Conservation (phyloP, 2,113 vertebrate species). For the Atractosteus spatula region DNA sequence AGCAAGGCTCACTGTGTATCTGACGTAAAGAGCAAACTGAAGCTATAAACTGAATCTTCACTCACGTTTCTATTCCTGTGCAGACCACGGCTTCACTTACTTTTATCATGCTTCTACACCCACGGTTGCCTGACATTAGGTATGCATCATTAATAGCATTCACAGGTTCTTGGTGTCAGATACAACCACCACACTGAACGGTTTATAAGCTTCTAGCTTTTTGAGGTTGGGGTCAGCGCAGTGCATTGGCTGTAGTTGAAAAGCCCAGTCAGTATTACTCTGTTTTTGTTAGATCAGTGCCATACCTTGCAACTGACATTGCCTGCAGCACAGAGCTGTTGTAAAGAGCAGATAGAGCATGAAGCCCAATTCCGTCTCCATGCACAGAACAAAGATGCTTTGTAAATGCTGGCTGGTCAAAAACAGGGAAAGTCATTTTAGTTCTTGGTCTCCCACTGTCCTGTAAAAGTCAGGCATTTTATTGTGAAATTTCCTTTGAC, state of each 20-base stretch:
- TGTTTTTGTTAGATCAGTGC: conserved; percentile 49
- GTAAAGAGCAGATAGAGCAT: conserved; percentile 33
- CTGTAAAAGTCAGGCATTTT: too few relatives aligned
- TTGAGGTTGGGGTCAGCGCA: conserved; percentile 46
- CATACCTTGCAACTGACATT: conserved; percentile 43
- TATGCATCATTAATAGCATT: background rate
- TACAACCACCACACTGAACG: background rate
- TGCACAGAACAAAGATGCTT: conserved; percentile 28
- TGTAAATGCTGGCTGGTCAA: conserved; percentile 21
- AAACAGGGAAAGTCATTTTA: conserved; percentile 15
- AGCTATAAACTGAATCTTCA: background rate
- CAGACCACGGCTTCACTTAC: background rate
- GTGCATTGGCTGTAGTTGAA: conserved; percentile 29
- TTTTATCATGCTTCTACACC: background rate
- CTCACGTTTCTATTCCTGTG: background rate
- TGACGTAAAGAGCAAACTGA: too few relatives aligned
- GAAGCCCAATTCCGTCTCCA: conserved; percentile 22
- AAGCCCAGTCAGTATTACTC: conserved; percentile 41
- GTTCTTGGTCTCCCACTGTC: background rate
- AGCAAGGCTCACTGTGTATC: too few relatives aligned
- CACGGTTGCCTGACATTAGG: background rate
- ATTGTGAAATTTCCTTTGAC: too few relatives aligned
- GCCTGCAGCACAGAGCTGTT: conserved; percentile 33
- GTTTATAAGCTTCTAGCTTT: conserved; percentile 24
- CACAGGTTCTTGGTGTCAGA: conserved; percentile 22